phyloP scores from a whole-genome alignment of 2,113 vertebrate genomes.

The Hymenochirus boettgeri region DNA sequence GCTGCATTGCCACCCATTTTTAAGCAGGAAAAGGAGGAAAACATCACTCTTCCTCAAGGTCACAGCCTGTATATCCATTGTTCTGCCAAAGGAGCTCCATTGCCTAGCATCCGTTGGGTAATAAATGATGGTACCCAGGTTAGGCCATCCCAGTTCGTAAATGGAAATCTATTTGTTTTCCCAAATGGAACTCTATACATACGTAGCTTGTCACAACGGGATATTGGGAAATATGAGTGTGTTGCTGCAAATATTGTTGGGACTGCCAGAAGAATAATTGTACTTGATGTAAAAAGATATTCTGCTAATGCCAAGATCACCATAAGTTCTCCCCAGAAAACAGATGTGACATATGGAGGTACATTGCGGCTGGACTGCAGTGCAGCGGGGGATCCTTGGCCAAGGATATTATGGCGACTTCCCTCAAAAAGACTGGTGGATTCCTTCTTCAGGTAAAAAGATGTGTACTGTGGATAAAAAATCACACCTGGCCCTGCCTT shows the following conservation, averaged over 20 bases:
- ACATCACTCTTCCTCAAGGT: slow-evolving; percentile 64
- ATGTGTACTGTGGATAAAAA: too few species aligned
- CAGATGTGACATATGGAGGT: slow-evolving; percentile 73
- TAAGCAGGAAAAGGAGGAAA: slow-evolving; percentile 68
- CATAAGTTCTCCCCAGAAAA: slow-evolving; percentile 66
- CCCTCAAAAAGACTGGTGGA: slow-evolving; percentile 84
- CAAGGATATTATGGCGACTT: slow-evolving; percentile 83
- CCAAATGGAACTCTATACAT: slow-evolving; percentile 86
- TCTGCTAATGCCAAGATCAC: slow-evolving; percentile 71
- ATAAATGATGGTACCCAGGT: slow-evolving; percentile 67
- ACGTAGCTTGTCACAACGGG: slow-evolving; percentile 50
- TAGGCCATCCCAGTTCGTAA: slow-evolving; percentile 70
- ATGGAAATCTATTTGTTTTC: slow-evolving; percentile 71
- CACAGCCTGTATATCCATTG: slow-evolving; percentile 72
- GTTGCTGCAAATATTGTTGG: slow-evolving; percentile 71
- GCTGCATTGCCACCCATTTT: slow-evolving; percentile 71
- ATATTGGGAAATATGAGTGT: slow-evolving; percentile 79
- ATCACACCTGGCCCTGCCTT: too few species aligned
- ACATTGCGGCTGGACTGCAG: slow-evolving; percentile 74
- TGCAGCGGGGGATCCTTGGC: slow-evolving; percentile 78
- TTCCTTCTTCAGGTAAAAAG: slow-evolving; percentile 74
- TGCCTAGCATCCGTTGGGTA: slow-evolving; percentile 72
- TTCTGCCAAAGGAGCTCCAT: slow-evolving; percentile 67
- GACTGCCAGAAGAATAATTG: slow-evolving; percentile 63
- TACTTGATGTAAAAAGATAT: slow-evolving; percentile 58